Percentiles rank a stretch among this genome's conserved stretches.
Evolutionary conservation across 2,113 vertebrate genomes (phyloP).

Genomic region (Sapayoa aenigma): DNA sequence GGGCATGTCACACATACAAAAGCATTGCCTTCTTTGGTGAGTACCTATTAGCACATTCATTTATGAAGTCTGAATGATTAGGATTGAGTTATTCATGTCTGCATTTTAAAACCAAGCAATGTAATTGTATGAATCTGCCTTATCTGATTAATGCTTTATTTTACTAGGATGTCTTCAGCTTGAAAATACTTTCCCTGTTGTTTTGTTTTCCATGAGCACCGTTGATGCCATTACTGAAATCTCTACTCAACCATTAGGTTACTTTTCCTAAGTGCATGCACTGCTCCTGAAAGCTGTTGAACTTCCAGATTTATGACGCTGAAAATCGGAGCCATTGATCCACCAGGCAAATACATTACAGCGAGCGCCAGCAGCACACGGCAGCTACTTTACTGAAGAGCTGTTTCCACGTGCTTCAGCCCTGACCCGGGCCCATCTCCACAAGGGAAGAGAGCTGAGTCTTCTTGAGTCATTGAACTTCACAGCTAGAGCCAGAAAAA

Average conservation of each 20-base stretch:
- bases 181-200: background rate
- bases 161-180: background rate
- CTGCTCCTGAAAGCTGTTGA: slow-evolving; percentile 46
- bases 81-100: background rate
- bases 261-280: slow-evolving; percentile 21
- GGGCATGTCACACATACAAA: background rate
- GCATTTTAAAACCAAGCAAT: background rate
- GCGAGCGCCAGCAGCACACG: background rate
- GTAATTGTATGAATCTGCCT: background rate
- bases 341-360: background rate
- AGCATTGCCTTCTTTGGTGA: background rate
- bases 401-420: background rate
- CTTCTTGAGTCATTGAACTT: background rate
- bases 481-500: background rate
- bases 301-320: slow-evolving; percentile 50
- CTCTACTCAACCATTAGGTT: slow-evolving; percentile 14
- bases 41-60: background rate
- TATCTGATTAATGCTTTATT: background rate
- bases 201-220: background rate
- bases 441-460: background rate
- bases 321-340: slow-evolving; percentile 39
- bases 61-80: background rate
- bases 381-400: background rate
- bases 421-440: background rate
- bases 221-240: slow-evolving; percentile 18